These are phyloP conservation scores for Chrysomela aeneicollis DNA, from an alignment of 2,888 invertebrate genomes.

Conservation along the genomic window DNA sequence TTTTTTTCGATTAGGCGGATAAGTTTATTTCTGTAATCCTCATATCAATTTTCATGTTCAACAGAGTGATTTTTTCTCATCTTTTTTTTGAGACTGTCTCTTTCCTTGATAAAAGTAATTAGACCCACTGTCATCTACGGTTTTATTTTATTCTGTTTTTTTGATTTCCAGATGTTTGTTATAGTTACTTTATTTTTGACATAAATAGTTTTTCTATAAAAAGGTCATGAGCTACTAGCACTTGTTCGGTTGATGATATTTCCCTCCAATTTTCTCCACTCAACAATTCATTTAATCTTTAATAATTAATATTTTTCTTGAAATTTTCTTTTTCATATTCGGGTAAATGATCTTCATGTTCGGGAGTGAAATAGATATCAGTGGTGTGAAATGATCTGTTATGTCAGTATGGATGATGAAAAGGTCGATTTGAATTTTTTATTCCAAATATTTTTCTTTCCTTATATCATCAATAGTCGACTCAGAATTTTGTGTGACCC, in stretches of 20 bases:
- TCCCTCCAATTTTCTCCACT: no score
- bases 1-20: not conserved
- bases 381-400: no score
- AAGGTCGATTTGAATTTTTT: no score
- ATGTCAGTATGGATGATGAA: no score
- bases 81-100: slow-evolving; percentile 13
- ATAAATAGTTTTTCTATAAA: no score
- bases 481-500: not conserved
- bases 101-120: not conserved
- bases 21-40: not conserved
- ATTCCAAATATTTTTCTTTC: slow-evolving; percentile 1
- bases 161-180: no score
- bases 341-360: not conserved
- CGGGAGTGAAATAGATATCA: not conserved
- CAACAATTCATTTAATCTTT: not conserved
- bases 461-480: slow-evolving; percentile 1
- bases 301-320: not conserved
- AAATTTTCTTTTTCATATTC: not conserved
- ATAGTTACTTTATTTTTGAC: not conserved
- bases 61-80: slow-evolving; percentile 1
- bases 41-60: slow-evolving; percentile 5
- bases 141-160: not conserved
- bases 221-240: no score
- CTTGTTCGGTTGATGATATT: no score
- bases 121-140: no score